Conservation (phyloP, 1,140 invertebrate genomes). For the Pinna nobilis region DNA sequence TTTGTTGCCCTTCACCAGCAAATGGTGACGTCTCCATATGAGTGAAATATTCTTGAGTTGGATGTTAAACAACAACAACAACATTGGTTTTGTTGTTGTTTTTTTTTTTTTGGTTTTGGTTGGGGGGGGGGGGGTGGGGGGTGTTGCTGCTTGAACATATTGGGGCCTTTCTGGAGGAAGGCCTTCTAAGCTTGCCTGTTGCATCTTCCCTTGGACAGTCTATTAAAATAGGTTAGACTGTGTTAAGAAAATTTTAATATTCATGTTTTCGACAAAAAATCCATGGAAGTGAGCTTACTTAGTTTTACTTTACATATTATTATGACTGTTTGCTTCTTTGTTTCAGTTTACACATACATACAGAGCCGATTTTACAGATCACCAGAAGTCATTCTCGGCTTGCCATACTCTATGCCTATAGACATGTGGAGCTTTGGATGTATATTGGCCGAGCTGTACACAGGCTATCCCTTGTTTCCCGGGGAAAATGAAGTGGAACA, state of each 20-base stretch:
- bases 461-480: slow-evolving; percentile 76
- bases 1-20: too few relatives aligned
- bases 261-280: neutral
- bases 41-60: too few relatives aligned
- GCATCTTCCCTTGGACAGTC: too few relatives aligned
- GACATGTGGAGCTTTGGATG: slow-evolving; percentile 87
- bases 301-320: neutral
- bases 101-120: too few relatives aligned
- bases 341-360: slow-evolving; percentile 75
- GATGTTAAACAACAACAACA: too few relatives aligned
- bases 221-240: too few relatives aligned
- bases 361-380: slow-evolving; percentile 75
- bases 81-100: too few relatives aligned
- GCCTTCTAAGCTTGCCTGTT: too few relatives aligned
- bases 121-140: too few relatives aligned
- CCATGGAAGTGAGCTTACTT: neutral
- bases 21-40: too few relatives aligned
- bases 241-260: neutral
- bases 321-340: neutral
- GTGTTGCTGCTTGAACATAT: too few relatives aligned
- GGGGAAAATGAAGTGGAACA: slow-evolving; percentile 76
- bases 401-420: slow-evolving; percentile 97
- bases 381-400: slow-evolving; percentile 74
- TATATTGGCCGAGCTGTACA: slow-evolving; percentile 95
- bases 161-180: too few relatives aligned